Evolutionary conservation across 2,888 invertebrate species (phyloP), one percentile per base, ranked within the genome.

Genomic region (Parnassius apollo): DNA sequence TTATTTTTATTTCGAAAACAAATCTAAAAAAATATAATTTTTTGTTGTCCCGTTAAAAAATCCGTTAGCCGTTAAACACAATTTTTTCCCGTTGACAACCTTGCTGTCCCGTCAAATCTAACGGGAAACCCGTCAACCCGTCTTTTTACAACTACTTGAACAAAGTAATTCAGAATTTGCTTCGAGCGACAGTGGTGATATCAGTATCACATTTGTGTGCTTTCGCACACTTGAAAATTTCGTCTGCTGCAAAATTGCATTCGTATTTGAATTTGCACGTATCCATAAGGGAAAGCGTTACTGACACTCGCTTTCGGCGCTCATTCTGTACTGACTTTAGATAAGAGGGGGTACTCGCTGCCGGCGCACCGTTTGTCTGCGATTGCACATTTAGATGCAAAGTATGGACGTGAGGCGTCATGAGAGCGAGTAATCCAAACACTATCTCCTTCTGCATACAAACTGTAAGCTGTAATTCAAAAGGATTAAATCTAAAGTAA

Each of bases 351-450:
- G 55, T 61, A 59, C 51, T 45, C 56, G 65, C 62, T 61, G 68
- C 54, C 57, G 63, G 58, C 64, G 56, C 64, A 52, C n/a, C n/a
- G n/a, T n/a, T n/a, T n/a, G n/a, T 71, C 69, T 68, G 62, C 64
- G 65, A 71, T 72, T 75, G 72, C 71, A 73, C 75, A 75, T 84
- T 84, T 73, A 68, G 69, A 82, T 83, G 78, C 79, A 76, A 78
- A 80, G 74, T 71, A 72, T 69, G 66, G 62, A 53, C 59, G 61
- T 66, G 70, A 67, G 73, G 69, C 71, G 69, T 70, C 73, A 69
- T 58, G 59, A 65, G 64, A 67, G 62, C 70, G 66, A 66, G 66
- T 68, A 67, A 68, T 68, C 68, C 68, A 68, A 64, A 64, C 65
- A 67, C 68, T 69, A 66, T 67, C 57, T 52, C 46, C 25, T 59